A percentile compares a stretch with the other conserved stretches of the same genome.
Evolutionary conservation across 2,888 invertebrate species (phyloP).

Genomic region (Drosophila setosimentum): DNA sequence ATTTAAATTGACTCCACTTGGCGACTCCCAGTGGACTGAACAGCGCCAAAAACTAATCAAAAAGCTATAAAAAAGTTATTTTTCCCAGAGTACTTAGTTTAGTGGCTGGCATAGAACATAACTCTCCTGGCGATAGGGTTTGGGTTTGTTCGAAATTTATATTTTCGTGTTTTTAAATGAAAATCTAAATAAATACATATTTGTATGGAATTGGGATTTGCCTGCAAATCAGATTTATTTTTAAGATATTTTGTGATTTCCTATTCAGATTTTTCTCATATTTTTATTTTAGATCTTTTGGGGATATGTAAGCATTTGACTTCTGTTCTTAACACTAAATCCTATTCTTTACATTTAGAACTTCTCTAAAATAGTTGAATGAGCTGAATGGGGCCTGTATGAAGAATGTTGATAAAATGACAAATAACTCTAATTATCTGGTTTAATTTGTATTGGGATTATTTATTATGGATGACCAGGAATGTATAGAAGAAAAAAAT

Average conservation of each 20-base stretch:
- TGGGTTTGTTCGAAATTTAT: constrained; percentile 16
- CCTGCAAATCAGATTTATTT: background rate
- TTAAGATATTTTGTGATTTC: background rate
- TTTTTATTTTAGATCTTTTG: background rate
- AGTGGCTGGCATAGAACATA: constrained; percentile 26
- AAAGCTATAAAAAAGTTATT: constrained; percentile 51
- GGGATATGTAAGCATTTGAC: too few relatives aligned
- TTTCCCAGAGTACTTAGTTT: constrained; percentile 25
- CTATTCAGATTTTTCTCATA: background rate
- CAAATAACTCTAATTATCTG: background rate
- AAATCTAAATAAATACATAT: background rate
- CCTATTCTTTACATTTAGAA: background rate
- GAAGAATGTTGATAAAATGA: background rate
- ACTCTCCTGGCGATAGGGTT: constrained; percentile 17
- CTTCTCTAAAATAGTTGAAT: background rate
- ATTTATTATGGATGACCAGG: background rate
- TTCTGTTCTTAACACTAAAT: background rate
- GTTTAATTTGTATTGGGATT: background rate
- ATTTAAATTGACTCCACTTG: constrained; percentile 71
- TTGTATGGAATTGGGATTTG: background rate
- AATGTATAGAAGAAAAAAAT: background rate
- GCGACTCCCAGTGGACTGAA: constrained; percentile 61
- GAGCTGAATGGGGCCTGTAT: background rate
- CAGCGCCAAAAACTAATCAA: constrained; percentile 78
- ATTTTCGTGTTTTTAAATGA: background rate